Evolutionary conservation across 1,140 invertebrate genomes (phyloP).

Genomic region (Battus philenor): DNA sequence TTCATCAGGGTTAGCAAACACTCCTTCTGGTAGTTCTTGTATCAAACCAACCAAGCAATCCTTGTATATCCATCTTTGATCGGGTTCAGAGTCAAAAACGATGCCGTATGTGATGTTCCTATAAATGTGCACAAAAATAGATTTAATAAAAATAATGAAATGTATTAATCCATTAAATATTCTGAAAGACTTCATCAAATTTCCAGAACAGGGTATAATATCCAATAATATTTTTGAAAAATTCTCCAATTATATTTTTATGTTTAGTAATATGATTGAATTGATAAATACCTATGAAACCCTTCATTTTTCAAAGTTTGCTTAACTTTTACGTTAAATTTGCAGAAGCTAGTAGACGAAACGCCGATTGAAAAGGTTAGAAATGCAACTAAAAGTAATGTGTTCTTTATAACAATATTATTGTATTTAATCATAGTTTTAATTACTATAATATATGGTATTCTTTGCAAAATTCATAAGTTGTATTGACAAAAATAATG

Average conservation of each 20-base stretch:
- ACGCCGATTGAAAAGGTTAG: neutral
- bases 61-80: conserved; percentile 30
- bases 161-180: neutral
- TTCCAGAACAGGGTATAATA: too few species aligned
- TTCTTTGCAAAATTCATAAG: too few species aligned
- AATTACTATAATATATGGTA: too few species aligned
- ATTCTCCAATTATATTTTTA: neutral
- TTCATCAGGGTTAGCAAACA: conserved; percentile 50
- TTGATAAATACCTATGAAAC: conserved; percentile 41
- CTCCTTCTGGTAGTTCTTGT: conserved; percentile 38
- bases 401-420: too few species aligned
- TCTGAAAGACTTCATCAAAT: too few species aligned
- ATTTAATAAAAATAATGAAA: neutral
- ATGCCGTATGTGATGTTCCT: conserved; percentile 50
- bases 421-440: too few species aligned
- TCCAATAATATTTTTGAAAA: neutral
- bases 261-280: neutral
- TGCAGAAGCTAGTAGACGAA: conserved; percentile 27
- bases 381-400: neutral
- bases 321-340: conserved; percentile 42
- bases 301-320: conserved; percentile 47
- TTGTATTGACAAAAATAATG: too few species aligned
- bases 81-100: conserved; percentile 28
- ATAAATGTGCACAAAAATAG: too few species aligned
- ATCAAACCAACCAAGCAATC: conserved; percentile 41